Evolutionary conservation across 1,140 invertebrate species (phyloP).

Genomic region (Drosophila tropicalis): DNA sequence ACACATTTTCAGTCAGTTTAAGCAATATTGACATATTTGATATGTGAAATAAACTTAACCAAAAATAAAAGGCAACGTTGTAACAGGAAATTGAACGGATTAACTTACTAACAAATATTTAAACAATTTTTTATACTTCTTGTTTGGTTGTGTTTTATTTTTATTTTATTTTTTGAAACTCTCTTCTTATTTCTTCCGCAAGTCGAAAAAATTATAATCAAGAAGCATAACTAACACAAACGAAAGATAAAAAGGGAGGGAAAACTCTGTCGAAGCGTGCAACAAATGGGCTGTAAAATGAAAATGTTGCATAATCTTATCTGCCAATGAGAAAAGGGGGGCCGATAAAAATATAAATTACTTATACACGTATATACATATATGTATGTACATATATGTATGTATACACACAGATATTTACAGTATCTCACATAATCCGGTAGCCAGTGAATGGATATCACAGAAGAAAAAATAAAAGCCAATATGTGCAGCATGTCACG

Average conservation of each 20-base stretch:
- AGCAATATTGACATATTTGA: background rate
- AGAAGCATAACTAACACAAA: slow-evolving; percentile 24
- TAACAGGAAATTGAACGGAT: slow-evolving; percentile 41
- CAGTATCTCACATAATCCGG: background rate
- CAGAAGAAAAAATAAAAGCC: background rate
- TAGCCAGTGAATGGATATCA: background rate
- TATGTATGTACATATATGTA: background rate
- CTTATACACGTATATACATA: background rate
- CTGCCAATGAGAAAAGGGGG: slow-evolving; percentile 1
- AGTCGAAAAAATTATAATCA: slow-evolving; percentile 18
- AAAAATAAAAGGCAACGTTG: background rate
- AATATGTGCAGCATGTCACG: slow-evolving; percentile 7
- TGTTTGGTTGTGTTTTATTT: too few species aligned
- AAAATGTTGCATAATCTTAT: slow-evolving; percentile 45
- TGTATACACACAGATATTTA: background rate
- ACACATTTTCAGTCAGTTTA: too few species aligned
- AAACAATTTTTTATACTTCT: slow-evolving; percentile 23
- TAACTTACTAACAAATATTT: slow-evolving; percentile 44
- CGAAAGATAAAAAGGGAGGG: slow-evolving; percentile 22
- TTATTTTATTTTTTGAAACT: background rate
- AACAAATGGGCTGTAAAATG: slow-evolving; percentile 25
- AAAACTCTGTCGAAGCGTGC: slow-evolving; percentile 26
- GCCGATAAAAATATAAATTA: slow-evolving; percentile 14
- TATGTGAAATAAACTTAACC: background rate
- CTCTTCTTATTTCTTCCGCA: slow-evolving; percentile 23